Evolutionary conservation across 2,888 invertebrate species (phyloP).

Genomic region (Phania funesta): DNA sequence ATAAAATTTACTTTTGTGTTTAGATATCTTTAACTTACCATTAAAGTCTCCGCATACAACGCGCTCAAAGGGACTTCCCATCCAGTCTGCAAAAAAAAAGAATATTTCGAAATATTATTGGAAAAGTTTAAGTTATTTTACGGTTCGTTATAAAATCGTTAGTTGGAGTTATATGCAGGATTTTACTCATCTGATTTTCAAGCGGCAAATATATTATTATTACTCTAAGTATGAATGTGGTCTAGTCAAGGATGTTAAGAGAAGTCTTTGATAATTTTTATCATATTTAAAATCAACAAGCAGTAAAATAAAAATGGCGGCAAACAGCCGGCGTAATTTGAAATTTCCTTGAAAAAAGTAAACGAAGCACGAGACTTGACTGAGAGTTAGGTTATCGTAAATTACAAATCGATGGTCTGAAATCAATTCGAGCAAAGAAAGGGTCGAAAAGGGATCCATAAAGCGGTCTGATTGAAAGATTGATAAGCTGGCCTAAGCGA

Average conservation of each 20-base stretch:
- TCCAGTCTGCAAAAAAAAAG: conserved; percentile 87
- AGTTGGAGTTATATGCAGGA: conserved; percentile 28
- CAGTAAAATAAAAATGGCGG: no score
- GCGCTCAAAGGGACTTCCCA: conserved; percentile 96
- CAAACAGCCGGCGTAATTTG: no score
- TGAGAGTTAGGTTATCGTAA: no score
- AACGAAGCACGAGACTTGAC: no score
- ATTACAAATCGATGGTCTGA: no score
- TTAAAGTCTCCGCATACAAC: conserved; percentile 96
- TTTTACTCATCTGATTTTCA: conserved; percentile 16
- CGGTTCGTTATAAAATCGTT: conserved; percentile 37
- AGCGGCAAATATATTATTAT: background rate
- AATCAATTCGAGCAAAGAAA: no score
- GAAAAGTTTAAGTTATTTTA: conserved; percentile 32
- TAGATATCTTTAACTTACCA: conserved; percentile 83
- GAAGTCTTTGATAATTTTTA: background rate
- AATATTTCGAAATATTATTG: conserved; percentile 71
- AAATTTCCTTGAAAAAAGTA: no score
- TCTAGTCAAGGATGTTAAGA: conserved; percentile 28
- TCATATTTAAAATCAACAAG: no score
- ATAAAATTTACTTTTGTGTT: conserved; percentile 68
- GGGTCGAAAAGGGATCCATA: no score
- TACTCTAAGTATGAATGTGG: conserved; percentile 16
- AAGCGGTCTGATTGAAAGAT: no score
- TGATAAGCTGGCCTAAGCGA: no score